A percentile compares a stretch with the other conserved stretches of the same genome.
phyloP scores from a whole-genome alignment of 2,113 vertebrate genomes.

The Motacilla alba region DNA sequence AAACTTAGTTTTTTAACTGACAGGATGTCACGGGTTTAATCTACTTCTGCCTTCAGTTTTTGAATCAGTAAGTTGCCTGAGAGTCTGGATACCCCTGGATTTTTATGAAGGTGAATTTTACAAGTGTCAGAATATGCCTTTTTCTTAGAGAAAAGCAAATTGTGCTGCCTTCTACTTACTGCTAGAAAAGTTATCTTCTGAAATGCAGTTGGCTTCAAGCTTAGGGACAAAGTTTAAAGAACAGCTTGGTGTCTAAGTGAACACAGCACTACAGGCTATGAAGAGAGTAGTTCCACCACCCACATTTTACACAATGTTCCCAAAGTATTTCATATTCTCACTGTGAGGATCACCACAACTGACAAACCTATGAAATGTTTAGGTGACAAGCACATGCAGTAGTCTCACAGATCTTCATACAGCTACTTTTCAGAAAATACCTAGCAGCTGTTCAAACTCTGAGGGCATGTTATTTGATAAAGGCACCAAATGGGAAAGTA shows the following conservation, averaged over 20 bases:
- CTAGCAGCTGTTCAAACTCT: background rate
- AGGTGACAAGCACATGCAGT: background rate
- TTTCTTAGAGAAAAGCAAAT: background rate
- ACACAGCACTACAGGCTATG: background rate
- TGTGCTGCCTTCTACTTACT: background rate
- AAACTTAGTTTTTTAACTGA: slow-evolving; percentile 10
- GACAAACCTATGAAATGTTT: background rate
- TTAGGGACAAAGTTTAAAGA: background rate
- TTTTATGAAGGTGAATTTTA: background rate
- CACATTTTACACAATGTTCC: background rate
- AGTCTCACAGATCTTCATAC: background rate
- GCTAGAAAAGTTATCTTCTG: background rate
- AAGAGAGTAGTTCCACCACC: background rate
- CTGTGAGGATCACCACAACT: background rate
- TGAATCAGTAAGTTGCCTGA: background rate
- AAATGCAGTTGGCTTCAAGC: background rate
- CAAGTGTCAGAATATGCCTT: background rate
- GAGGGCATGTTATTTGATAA: background rate
- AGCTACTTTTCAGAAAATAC: background rate
- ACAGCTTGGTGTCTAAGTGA: background rate
- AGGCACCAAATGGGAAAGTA: background rate
- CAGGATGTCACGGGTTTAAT: background rate
- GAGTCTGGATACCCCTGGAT: background rate
- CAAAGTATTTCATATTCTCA: background rate
- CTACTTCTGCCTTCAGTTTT: background rate